Base-by-base conservation (phyloP, 2,888 invertebrate species). In the Psococerastis gibbosa region DNA sequence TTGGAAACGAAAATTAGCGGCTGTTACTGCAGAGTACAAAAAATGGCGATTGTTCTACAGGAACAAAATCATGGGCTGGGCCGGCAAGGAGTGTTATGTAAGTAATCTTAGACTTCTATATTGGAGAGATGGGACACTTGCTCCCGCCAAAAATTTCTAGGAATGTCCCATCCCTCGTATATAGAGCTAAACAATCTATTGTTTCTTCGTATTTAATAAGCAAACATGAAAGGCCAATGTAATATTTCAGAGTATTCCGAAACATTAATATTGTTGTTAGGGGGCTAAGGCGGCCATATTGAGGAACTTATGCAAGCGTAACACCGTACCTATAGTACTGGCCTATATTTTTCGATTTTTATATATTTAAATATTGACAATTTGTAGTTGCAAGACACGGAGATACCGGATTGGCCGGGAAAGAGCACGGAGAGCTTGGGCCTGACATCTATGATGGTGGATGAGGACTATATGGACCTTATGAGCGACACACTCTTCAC, bases 11-110 rank as follows among this genome's bases (percentile, higher is more conserved):
- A 81, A 91, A 64, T 72, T 92, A 51, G 87, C 89, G 53, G 94
- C 94, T 34, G 92, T 97, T 42, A 89, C 89, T 56, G 92, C 94
- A 48, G 97, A 99, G 68, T 98, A 98, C 70, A 92, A 95, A 70
- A 89, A 92, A 78, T 98, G 97, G 97, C 78, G 97, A 50, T 78
- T 84, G 69, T 89, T 80, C 66, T 80, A 81, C 65, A 73, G 80
- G 58, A 82, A 84, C 68, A 76, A 78, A 57, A 69, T 76, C 56
- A 69, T 76, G 58, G 83, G 81, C 49, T 78, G 77, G 63, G 74
- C 75, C 55, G 68, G 69, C 62, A 75, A 73, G 59, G 78, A 80
- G 60, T 72, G 3, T 15, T 31, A 13, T 42, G 22, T 15, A 46
- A n/a, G n/a, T n/a, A n/a, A n/a, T n/a, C n/a, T n/a, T n/a, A n/a